Percentiles rank a stretch among this genome's conserved stretches.
phyloP scores from a whole-genome alignment of 2,797 vertebrate genomes.

The Hyperoplus lanceolatus region DNA sequence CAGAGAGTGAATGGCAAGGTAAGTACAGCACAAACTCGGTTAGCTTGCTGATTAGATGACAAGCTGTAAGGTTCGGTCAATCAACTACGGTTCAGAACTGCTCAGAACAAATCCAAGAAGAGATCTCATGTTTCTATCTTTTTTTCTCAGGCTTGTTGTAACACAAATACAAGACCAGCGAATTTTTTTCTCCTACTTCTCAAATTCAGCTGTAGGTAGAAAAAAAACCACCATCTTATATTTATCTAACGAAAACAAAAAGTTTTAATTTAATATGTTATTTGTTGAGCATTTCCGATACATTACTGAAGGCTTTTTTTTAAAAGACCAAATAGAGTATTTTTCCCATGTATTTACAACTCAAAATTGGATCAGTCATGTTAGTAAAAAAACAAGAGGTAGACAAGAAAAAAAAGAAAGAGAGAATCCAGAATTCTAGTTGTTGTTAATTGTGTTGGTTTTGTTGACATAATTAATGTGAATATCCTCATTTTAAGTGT shows the following conservation, averaged over 20 bases:
- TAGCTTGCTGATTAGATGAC: conserved; percentile 78
- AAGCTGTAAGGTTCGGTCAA: conserved; percentile 77
- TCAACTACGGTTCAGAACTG: conserved; percentile 73
- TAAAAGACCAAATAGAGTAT: neutral
- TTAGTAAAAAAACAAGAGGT: neutral
- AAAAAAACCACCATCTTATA: conserved; percentile 1
- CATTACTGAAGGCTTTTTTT: neutral
- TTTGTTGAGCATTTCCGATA: neutral
- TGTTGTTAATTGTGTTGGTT: neutral
- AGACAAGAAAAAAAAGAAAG: neutral
- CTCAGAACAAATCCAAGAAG: conserved; percentile 67
- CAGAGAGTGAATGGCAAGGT: conserved; percentile 74
- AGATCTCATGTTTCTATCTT: conserved; percentile 73
- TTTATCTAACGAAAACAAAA: neutral
- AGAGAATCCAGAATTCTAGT: too few relatives aligned
- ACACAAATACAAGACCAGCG: conserved; percentile 27
- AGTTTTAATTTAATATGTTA: neutral
- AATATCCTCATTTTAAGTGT: neutral
- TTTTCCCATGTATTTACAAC: neutral
- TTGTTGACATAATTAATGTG: neutral
- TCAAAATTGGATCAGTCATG: too few relatives aligned
- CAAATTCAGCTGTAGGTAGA: conserved; percentile 38
- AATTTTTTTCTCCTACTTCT: conserved; percentile 22
- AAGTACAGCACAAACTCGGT: conserved; percentile 70
- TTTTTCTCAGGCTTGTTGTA: conserved; percentile 41